Base-by-base conservation (phyloP, 2,888 invertebrate species). In the Rhingia rostrata region DNA sequence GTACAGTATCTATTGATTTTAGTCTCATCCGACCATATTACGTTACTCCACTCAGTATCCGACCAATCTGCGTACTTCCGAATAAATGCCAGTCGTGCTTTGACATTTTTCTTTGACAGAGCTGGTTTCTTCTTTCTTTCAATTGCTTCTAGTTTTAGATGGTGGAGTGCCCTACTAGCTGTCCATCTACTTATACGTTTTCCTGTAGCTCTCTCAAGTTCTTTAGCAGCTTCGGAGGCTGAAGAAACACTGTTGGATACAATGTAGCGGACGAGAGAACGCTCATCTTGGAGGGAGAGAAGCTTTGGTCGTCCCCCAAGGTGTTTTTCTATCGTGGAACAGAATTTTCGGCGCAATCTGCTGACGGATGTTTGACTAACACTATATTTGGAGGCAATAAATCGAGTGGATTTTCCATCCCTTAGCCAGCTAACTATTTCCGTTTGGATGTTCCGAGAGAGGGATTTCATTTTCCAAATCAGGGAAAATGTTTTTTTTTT, bases 71-170 rank as follows among this genome's bases (percentile, higher is more conserved):
- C 41, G 51, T 84, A 69, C 0, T 53, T 69, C n/a, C 33, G 63
- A 1, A 79, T 60, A 66, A 84, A 84, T 10, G 60, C 9, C 3
- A 84, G 7, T 9, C 84, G 63, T 0, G 84, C 79, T 14, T 79
- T 84, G 4, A 66, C 74, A 43, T 84, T 84, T 37, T 84, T 84
- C 47, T 37, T 79, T 0, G 79, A 79, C 1, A 84, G n/a, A 0
- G 74, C 73, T 0, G 84, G 84, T 67, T 84, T 84, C 70, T 84
- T 84, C 41, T 84, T 84, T 12, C 79, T 39, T 43, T 84, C 84
- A 0, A 84, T 33, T 3, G 84, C 73, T 10, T 79, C 10, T 5
- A 84, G 47, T 35, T 79, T 74, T 0, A 74, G 70, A 22, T 39
- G 37, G 0, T 39, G 45, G 1, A 84, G 66, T 1, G 78, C 47